phyloP scores from a whole-genome alignment of 2,888 invertebrate species.

The Agrotis exclamationis region DNA sequence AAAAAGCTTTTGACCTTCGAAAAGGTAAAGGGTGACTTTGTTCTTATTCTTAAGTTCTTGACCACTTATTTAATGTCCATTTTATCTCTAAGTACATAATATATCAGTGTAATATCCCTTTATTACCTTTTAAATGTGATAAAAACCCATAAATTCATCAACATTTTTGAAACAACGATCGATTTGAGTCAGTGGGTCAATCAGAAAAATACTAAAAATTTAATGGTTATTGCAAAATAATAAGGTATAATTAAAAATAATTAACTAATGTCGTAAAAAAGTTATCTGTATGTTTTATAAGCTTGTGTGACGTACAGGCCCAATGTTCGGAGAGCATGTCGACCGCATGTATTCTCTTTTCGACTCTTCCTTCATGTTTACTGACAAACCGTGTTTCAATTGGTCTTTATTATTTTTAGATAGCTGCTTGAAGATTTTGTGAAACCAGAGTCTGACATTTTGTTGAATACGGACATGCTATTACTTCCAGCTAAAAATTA shows the following conservation, averaged over 20 bases:
- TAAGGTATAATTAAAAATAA: slow-evolving; percentile 48
- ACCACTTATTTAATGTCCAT: slow-evolving; percentile 36
- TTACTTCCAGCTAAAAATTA: no score
- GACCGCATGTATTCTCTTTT: no score
- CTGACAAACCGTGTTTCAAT: background rate
- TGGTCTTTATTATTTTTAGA: background rate
- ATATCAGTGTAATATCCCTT: slow-evolving; percentile 21
- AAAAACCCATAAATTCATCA: slow-evolving; percentile 25
- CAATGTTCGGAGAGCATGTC: background rate
- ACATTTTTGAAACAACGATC: slow-evolving; percentile 5
- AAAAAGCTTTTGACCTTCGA: slow-evolving; percentile 7
- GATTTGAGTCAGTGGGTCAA: slow-evolving; percentile 62
- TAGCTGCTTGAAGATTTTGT: no score
- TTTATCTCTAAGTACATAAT: slow-evolving; percentile 18
- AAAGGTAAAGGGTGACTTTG: background rate
- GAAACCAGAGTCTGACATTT: no score
- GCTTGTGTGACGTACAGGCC: slow-evolving; percentile 9
- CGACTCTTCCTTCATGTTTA: background rate
- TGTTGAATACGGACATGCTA: no score
- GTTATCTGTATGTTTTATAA: slow-evolving; percentile 15
- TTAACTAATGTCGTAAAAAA: slow-evolving; percentile 53
- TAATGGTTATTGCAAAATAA: slow-evolving; percentile 57
- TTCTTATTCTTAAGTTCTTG: slow-evolving; percentile 23
- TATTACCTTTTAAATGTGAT: slow-evolving; percentile 27
- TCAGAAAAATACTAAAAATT: slow-evolving; percentile 52